A percentile compares a stretch with the other conserved stretches of the same genome.
Conservation (phyloP, 2,113 vertebrate species). For the Butorides virescens region DNA sequence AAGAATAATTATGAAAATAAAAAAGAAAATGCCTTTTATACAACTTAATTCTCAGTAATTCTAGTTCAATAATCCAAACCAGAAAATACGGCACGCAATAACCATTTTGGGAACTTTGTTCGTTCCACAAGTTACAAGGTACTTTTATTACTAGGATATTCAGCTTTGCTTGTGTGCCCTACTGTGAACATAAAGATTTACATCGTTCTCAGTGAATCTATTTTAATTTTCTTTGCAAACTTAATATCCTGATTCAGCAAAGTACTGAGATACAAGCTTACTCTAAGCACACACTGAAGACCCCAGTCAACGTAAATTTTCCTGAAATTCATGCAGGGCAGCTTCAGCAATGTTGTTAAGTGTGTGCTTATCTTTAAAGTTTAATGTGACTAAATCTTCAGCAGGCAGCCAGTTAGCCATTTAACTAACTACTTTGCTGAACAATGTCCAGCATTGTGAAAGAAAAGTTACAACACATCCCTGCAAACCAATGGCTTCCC, state of each 20-base stretch:
- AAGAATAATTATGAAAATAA: slow-evolving; percentile 72
- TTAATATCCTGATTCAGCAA: slow-evolving; percentile 50
- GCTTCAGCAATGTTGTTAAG: not conserved
- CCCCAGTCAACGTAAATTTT: not conserved
- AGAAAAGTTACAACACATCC: not conserved
- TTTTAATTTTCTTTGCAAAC: slow-evolving; percentile 35
- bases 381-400: not conserved
- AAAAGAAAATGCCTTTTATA: slow-evolving; percentile 52
- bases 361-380: not conserved
- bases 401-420: not conserved
- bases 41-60: slow-evolving; percentile 56
- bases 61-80: slow-evolving; percentile 32
- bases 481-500: not conserved
- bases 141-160: slow-evolving; percentile 32
- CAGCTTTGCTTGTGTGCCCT: slow-evolving; percentile 3
- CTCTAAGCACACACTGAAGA: not conserved
- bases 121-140: slow-evolving; percentile 23
- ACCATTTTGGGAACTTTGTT: slow-evolving; percentile 36
- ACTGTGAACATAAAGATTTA: slow-evolving; percentile 17
- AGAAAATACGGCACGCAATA: slow-evolving; percentile 41
- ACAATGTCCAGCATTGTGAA: not conserved
- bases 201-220: slow-evolving; percentile 17
- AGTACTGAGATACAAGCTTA: not conserved
- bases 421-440: not conserved
- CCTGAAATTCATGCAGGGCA: not conserved